Base-by-base conservation (phyloP, 1,140 invertebrate species). In the Phocides pigmalion region DNA sequence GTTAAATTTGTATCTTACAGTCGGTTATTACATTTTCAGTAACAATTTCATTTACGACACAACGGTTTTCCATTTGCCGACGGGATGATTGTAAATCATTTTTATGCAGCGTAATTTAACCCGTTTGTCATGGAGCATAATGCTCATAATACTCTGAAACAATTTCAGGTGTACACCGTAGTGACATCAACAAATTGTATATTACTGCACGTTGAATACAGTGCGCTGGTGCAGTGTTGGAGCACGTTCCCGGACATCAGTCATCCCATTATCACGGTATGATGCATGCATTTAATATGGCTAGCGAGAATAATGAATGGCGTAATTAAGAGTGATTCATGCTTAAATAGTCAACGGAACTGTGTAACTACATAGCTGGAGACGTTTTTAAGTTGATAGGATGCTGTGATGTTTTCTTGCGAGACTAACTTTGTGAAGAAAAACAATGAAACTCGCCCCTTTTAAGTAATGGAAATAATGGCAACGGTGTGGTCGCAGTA, bases 181-280 rank as follows among this genome's bases (percentile, higher is more conserved):
- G 37, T 87, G 74, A 89, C 87, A 49, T 74, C 83, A 56, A 89
- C 87, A 66, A 89, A 90, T 68, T 89, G 87, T 70, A 81, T 87
- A 69, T 77, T 88, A 51, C 67, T 87, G 51, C 86, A 89, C 51
- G 66, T 90, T 51, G 84, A 90, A 53, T 90, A 85, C 71, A 79
- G 73, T 47, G 68, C 83, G 3, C 68, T 90, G 58, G 79, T 89
- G 50, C 84, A 88, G 47, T 85, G 83, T 56, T 85, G 80, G 84
- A 82, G 86, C 69, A 78, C 82, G 16, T 90, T 89, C 51, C 86
- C 86, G 5, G 84, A 89, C 64, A 81, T 87, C 66, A 85, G 74
- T 72, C 75, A 87, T 61, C 74, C 81, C 19, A 82, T 88, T 79
- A 72, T 76, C 25, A 72, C 63, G 79, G 82, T 87, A 72, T 58